Base-by-base conservation (phyloP, 2,888 invertebrate species). In the Strigamia transsilvanica region DNA sequence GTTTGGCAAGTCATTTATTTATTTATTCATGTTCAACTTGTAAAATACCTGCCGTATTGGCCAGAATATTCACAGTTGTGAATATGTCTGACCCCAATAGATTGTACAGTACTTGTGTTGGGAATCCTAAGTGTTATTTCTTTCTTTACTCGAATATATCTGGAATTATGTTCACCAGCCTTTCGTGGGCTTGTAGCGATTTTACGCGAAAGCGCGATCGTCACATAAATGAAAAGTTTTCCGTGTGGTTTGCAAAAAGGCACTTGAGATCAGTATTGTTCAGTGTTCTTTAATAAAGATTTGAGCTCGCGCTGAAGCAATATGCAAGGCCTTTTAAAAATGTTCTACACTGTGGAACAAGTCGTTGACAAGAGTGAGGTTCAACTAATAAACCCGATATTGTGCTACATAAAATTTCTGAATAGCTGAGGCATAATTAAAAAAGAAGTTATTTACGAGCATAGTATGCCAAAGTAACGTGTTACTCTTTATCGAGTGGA, bases 321-420 rank as follows among this genome's bases (percentile, higher is more conserved):
- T 56, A 56, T 56, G 56, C 18, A 56, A 56, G 56, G 56, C 56
- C 56, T 56, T 56, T 56, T 56, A 56, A 56, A 56, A 56, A 56
- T 56, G 56, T 56, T 56, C 56, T 56, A 56, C 56, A 56, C 56
- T 56, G 56, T 18, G 18, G 56, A 56, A 56, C 56, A 56, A 56
- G 56, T 18, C 56, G 56, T 56, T 56, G 56, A 56, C 56, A 56
- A 56, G 56, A 56, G 56, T 56, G 56, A 56, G 56, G 56, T 56
- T 56, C 56, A 56, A 56, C 56, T 56, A 56, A 56, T 56, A 56
- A 56, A 56, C 56, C 56, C 56, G 56, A 56, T 56, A 56, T 56
- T 56, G 56, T 56, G 56, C 18, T 56, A 56, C 56, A 56, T 56
- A 56, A 56, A 56, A 56, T 56, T 56, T 56, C 56, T 56, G 56